Percentiles rank a stretch among this genome's conserved stretches.
Conservation (phyloP, 2,113 vertebrate genomes). For the Coregonus clupeaformis region DNA sequence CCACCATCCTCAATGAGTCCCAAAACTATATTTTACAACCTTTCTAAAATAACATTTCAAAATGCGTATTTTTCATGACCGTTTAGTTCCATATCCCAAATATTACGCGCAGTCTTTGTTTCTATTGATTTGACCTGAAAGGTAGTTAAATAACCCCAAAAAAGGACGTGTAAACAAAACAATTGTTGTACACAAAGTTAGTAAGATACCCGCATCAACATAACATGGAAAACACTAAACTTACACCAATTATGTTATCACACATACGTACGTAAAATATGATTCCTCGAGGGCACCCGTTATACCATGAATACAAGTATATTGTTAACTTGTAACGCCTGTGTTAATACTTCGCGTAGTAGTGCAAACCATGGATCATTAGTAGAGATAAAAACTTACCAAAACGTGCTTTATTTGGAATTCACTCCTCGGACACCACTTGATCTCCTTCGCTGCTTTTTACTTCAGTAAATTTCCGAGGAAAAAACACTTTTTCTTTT, state of each 20-base stretch:
- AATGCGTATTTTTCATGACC: too few species aligned
- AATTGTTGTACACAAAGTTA: constrained; percentile 42
- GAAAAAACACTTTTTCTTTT: constrained; percentile 39
- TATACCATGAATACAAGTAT: background rate
- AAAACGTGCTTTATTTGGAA: constrained; percentile 51
- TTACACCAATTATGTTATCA: background rate
- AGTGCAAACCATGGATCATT: constrained; percentile 41
- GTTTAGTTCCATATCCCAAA: background rate
- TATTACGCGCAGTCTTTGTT: background rate
- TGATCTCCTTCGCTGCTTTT: constrained; percentile 31
- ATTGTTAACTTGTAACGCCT: constrained; percentile 11
- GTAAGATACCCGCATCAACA: constrained; percentile 2
- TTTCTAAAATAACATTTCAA: background rate
- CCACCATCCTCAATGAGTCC: background rate
- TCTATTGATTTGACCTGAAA: background rate
- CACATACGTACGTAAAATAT: background rate
- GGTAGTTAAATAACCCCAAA: background rate
- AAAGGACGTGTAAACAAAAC: constrained; percentile 44
- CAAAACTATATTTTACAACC: background rate
- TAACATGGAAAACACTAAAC: constrained; percentile 10
- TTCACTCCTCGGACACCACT: constrained; percentile 47
- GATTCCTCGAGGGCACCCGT: background rate
- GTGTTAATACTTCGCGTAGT: constrained; percentile 18
- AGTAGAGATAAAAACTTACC: constrained; percentile 60
- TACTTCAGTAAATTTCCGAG: constrained; percentile 39